Base-by-base conservation (phyloP, 1,140 invertebrate species). In the Leptonema lineaticorne region DNA sequence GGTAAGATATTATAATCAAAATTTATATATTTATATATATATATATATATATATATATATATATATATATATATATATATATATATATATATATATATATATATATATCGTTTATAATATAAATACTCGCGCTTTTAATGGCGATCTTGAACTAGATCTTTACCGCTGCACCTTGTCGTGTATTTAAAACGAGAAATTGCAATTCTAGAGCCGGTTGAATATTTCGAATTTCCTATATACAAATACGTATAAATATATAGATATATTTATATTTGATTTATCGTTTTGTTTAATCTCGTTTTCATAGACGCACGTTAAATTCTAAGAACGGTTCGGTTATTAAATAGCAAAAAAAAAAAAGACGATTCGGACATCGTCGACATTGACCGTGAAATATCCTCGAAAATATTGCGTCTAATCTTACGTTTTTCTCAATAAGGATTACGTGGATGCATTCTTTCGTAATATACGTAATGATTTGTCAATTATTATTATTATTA, bases 341-440 rank as follows among this genome's bases (percentile, higher is more conserved):
- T 26, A 53, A 53, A 53, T 26, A 2, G 8, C 1, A 8, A 26
- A 53, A 26, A 14, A 24, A 11, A 33, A 29, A 30, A 53, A 53
- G n/a, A n/a, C n/a, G n/a, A n/a, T n/a, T n/a, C n/a, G n/a, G n/a
- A n/a, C n/a, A n/a, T 37, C 11, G 28, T 62, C 27, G 59, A 24
- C 59, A 62, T 62, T 62, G 59, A 45, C 59, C 59, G 37, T 62
- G 59, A 62, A 62, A 53, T 53, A 53, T 53, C 50, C 22, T 53
- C 9, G 24, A 24, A 53, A 26, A 26, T 53, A 53, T 53, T 53
- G 22, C 9, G 1, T 7, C 7, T 53, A 53, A 45, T n/a, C n/a
- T n/a, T n/a, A 11, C 30, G 30, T 33, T 5, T 6, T 33, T 6
- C 16, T 41, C 11, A 41, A 41, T 41, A 6, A 6, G 30, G 30